Evolutionary conservation across 2,888 invertebrate genomes (phyloP).

Genomic region (Macrosoma leucophasiata): DNA sequence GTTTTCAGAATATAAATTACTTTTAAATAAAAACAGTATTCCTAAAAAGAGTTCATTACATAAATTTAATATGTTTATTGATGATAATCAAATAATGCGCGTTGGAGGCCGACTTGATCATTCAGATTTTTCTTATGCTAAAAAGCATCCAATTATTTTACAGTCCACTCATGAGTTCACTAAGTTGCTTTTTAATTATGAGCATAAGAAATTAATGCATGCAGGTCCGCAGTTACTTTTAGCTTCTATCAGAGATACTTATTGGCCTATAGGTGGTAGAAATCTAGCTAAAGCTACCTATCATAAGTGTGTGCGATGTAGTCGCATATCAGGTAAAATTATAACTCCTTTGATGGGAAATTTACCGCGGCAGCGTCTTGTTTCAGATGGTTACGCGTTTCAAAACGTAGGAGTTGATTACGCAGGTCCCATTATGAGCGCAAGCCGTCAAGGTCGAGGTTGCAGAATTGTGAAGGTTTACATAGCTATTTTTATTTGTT

Average conservation of each 20-base stretch:
- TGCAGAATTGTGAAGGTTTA: conserved; percentile 21
- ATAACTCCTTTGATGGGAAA: conserved; percentile 24
- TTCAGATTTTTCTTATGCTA: conserved; percentile 20
- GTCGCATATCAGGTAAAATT: conserved; percentile 21
- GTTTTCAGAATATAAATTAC: conserved; percentile 23
- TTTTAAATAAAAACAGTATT: conserved; percentile 14
- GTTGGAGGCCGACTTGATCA: conserved; percentile 28
- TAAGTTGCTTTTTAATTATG: conserved; percentile 15
- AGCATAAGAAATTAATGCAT: conserved; percentile 21
- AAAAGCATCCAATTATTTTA: conserved; percentile 29
- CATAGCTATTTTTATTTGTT: conserved; percentile 22
- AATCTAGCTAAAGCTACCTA: conserved; percentile 22
- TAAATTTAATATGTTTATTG: conserved; percentile 25
- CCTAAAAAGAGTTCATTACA: conserved; percentile 16
- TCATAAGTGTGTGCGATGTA: conserved; percentile 20
- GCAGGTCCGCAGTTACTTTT: conserved; percentile 25
- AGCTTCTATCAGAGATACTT: conserved; percentile 9
- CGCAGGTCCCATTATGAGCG: conserved; percentile 21
- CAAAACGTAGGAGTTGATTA: conserved; percentile 22
- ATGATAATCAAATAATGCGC: conserved; percentile 22
- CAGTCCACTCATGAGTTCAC: conserved; percentile 27
- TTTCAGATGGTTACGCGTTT: conserved; percentile 9
- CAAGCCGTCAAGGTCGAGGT: conserved; percentile 18
- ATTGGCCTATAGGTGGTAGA: conserved; percentile 14
- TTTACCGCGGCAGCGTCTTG: conserved; percentile 23